phyloP scores from a whole-genome alignment of 2,113 vertebrate genomes.

The Varanus salvator region DNA sequence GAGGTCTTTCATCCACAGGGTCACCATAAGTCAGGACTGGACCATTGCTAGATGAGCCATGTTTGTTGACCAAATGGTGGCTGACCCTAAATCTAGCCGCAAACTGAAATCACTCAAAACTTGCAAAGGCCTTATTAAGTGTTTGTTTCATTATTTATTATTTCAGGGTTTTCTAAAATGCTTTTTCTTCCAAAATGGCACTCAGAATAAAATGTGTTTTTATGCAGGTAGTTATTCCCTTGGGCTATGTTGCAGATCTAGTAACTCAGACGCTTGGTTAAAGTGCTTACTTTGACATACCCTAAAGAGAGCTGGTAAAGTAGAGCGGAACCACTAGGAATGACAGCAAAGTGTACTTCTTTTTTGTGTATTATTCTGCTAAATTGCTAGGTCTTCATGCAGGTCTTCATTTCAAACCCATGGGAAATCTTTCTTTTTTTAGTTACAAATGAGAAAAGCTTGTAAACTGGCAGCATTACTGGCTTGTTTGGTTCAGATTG shows the following conservation, averaged over 20 bases:
- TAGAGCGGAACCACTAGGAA: conserved; percentile 33
- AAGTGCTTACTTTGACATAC: not conserved
- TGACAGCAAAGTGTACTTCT: conserved; percentile 32
- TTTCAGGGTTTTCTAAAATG: not conserved
- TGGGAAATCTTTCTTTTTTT: conserved; percentile 26
- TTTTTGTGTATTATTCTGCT: conserved; percentile 46
- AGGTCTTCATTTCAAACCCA: conserved; percentile 39
- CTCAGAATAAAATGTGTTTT: not conserved
- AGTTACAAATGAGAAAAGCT: conserved; percentile 18
- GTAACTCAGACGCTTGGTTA: not conserved
- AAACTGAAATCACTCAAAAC: not conserved
- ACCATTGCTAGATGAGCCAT: not conserved
- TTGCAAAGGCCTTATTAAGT: not conserved
- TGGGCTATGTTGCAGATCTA: not conserved
- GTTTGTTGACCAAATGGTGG: no score
- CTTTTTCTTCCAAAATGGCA: not conserved
- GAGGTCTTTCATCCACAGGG: no score
- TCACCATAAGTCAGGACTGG: not conserved
- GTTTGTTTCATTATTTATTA: not conserved
- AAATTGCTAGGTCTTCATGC: conserved; percentile 19
- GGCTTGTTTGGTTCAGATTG: conserved; percentile 49
- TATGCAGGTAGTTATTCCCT: not conserved
- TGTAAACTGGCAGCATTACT: conserved; percentile 28
- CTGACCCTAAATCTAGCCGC: not conserved
- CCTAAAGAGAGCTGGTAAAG: conserved; percentile 41